A percentile compares a stretch with the other conserved stretches of the same genome.
Evolutionary conservation across 1,140 invertebrate species (phyloP).

Genomic region (Caenorhabditis tropicalis): DNA sequence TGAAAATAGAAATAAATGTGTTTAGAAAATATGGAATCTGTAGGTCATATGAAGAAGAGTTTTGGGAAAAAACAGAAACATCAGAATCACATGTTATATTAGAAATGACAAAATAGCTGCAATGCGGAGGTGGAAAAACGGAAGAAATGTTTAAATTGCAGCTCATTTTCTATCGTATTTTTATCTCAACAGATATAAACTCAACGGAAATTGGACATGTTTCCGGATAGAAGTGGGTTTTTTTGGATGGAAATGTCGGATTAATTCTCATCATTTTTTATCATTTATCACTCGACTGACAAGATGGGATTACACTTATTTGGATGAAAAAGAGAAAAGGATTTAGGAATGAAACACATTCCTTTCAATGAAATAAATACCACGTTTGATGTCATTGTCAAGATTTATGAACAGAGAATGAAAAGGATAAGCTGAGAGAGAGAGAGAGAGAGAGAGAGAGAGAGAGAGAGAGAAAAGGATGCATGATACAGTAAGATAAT

Average conservation of each 20-base stretch:
- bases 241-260: not conserved
- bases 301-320: not conserved
- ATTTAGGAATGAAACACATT: not conserved
- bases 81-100: slow-evolving; percentile 1
- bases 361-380: not conserved
- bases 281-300: not conserved
- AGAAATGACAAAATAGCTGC: slow-evolving; percentile 1
- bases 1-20: not conserved
- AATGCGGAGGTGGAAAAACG: slow-evolving; percentile 1
- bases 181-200: not conserved
- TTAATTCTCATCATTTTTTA: slow-evolving; percentile 6
- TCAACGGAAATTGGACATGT: slow-evolving; percentile 10
- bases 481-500: no score
- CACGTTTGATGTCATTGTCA: slow-evolving; percentile 11
- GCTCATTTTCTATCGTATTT: not conserved
- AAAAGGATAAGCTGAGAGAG: not conserved
- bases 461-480: no score
- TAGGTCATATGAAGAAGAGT: not conserved
- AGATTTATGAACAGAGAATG: not conserved
- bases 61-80: not conserved
- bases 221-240: not conserved
- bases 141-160: not conserved
- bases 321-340: not conserved
- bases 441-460: not conserved
- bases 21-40: no score